These are phyloP conservation scores for Crotophaga sulcirostris DNA, from an alignment of 2,113 vertebrate genomes.

Conservation along the genomic window DNA sequence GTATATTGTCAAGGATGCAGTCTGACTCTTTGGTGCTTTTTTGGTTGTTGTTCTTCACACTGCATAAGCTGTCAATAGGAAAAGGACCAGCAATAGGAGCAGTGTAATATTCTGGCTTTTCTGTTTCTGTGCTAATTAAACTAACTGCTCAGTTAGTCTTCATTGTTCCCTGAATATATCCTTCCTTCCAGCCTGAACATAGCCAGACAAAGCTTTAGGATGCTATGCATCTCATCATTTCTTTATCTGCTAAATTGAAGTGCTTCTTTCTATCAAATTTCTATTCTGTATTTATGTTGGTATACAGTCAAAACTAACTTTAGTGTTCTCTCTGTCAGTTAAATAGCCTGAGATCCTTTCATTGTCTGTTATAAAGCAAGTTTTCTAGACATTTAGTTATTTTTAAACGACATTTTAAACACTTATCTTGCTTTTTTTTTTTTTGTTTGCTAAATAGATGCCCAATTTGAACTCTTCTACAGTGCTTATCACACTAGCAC, in stretches of 20 bases:
- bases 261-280: not conserved
- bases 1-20: not conserved
- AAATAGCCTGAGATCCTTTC: not conserved
- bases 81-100: not conserved
- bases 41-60: not conserved
- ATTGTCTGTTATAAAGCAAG: not conserved
- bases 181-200: not conserved
- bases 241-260: not conserved
- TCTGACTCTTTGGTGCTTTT: not conserved
- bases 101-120: not conserved
- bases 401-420: not conserved
- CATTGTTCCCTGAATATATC: not conserved
- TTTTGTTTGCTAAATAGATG: not conserved
- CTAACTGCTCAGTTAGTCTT: not conserved
- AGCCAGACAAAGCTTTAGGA: not conserved
- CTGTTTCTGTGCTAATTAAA: not conserved
- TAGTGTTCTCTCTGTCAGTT: not conserved
- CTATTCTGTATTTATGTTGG: not conserved
- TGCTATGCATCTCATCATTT: not conserved
- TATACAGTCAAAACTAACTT: not conserved
- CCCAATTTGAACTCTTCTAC: not conserved
- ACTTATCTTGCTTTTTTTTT: not conserved
- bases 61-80: not conserved
- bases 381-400: not conserved
- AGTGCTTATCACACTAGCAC: not conserved